Percentiles rank a stretch among this genome's conserved stretches.
phyloP scores from a whole-genome alignment of 2,113 vertebrate genomes.

The Neoarius graeffei region DNA sequence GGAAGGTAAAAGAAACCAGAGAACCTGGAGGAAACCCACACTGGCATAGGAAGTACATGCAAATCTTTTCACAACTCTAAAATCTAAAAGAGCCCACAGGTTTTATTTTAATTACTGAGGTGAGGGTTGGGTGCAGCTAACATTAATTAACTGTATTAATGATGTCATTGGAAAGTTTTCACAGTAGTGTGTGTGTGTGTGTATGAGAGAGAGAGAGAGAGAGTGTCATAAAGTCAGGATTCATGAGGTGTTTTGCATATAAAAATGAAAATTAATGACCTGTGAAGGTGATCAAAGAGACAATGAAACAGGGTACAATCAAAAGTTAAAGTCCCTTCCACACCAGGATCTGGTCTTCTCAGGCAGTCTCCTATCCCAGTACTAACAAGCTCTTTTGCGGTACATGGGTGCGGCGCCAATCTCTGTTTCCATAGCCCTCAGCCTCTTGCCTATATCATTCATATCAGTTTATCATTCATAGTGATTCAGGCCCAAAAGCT shows the following conservation, averaged over 20 bases:
- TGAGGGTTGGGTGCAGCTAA: not conserved
- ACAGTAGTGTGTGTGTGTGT: not conserved
- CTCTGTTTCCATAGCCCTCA: too few species aligned
- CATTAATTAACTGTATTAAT: not conserved
- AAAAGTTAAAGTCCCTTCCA: too few species aligned
- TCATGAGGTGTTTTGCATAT: not conserved
- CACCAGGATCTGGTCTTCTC: too few species aligned
- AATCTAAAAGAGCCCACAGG: not conserved
- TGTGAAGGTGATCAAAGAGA: not conserved
- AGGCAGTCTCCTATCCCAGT: too few species aligned
- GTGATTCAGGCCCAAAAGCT: not conserved
- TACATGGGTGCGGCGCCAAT: too few species aligned
- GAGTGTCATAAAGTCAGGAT: not conserved
- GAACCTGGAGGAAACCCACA: not conserved
- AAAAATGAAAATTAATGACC: not conserved
- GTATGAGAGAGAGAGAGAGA: not conserved
- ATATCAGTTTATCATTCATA: not conserved
- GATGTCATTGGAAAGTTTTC: not conserved
- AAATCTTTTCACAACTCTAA: not conserved
- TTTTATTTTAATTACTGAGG: not conserved
- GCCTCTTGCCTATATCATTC: too few species aligned
- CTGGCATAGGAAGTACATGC: not conserved
- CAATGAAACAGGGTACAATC: not conserved
- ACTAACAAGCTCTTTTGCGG: too few species aligned
- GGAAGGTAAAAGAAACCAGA: not conserved